Evolutionary conservation across 1,140 invertebrate species (phyloP), one percentile per base, ranked within the genome.

Genomic region (Papilio polyxenes): DNA sequence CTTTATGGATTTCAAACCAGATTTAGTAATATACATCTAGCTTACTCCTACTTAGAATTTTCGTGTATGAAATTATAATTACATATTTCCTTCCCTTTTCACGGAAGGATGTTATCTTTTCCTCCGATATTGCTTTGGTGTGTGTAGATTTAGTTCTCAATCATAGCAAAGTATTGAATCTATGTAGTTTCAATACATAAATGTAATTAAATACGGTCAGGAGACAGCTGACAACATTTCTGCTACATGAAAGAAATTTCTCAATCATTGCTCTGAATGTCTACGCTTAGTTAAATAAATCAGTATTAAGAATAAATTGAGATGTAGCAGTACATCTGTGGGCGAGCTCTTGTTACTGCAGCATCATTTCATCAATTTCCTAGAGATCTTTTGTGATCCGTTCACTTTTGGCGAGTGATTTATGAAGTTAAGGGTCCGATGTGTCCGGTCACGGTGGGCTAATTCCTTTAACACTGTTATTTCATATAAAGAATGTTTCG

Each of bases 381-480:
- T n/a, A 77, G 75, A 65, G 44, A 40, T 62, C 37, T 80, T 20
- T 76, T 82, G 75, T 62, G 23, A 11, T 69, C 62, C 51, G 44
- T 65, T 65, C 74, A 75, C 23, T 75, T 49, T 75, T 82, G 48
- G 17, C 31, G 15, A 81, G 81, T 82, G 82, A 85, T 83, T 84
- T 85, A 83, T 85, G 75, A 56, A 40, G 15, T 82, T 75, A 79
- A 80, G 76, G 75, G 83, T 82, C 81, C 81, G 81, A 82, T 81
- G 40, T 85, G 85, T 82, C 84, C 86, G 56, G 87, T 90, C 90
- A 91, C 87, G 89, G 90, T 89, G 90, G 90, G 85, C 89, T 87
- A 20, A 84, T 82, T 83, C 84, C 85, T 86, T 89, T 88, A 85
- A 86, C 81, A 86, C 37, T 72, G 85, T 88, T 88, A 87, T 87